Evolutionary conservation across 2,113 vertebrate species (phyloP).

Genomic region (Crotalus viridis): DNA sequence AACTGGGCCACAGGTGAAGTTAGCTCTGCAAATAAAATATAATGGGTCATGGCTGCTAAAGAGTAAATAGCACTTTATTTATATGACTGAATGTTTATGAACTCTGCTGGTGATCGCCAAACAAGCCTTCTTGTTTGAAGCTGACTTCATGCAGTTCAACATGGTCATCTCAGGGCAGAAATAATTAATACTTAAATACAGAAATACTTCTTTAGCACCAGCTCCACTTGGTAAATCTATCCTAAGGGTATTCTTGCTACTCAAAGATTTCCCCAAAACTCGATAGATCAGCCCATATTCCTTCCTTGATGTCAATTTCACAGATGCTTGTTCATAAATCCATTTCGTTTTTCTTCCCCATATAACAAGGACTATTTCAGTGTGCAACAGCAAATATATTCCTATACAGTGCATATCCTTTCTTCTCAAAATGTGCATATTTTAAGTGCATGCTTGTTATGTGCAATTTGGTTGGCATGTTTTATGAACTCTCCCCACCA

Average conservation of each 20-base stretch:
- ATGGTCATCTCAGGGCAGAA: background rate
- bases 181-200: background rate
- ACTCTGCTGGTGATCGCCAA: background rate
- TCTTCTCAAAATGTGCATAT: background rate
- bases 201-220: background rate
- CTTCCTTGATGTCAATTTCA: background rate
- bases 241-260: background rate
- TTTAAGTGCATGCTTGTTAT: background rate
- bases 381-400: background rate
- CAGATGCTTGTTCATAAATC: background rate
- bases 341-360: background rate
- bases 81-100: conserved; percentile 43
- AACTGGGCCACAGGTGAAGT: conserved; percentile 35
- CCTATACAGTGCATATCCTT: background rate
- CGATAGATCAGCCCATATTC: background rate
- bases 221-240: background rate
- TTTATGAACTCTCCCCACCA: background rate
- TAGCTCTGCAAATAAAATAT: conserved; percentile 41
- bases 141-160: background rate
- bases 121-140: background rate
- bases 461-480: background rate
- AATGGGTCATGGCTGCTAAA: conserved; percentile 25
- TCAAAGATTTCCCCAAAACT: background rate
- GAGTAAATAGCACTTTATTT: conserved; percentile 11
- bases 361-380: background rate